Evolutionary conservation across 2,888 invertebrate species (phyloP).

Genomic region (Eurois occulta): DNA sequence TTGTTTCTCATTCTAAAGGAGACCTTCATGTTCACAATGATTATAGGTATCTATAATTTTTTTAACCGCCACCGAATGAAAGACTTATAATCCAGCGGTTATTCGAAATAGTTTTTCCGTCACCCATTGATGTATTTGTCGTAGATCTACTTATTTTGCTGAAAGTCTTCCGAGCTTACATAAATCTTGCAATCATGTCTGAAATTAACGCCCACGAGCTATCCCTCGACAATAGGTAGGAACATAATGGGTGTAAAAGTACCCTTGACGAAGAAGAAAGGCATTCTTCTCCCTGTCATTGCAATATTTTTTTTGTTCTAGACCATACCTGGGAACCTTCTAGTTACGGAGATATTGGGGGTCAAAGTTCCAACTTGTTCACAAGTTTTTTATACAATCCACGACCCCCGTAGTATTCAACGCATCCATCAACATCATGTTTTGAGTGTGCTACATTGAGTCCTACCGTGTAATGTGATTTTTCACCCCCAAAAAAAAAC

Average conservation of each 20-base stretch:
- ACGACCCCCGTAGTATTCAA: too few relatives aligned
- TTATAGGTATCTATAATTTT: slow-evolving; percentile 26
- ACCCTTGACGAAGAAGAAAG: too few relatives aligned
- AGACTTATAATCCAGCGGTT: neutral
- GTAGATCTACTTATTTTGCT: neutral
- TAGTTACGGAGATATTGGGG: too few relatives aligned
- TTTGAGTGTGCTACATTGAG: too few relatives aligned
- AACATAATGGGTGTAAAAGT: neutral
- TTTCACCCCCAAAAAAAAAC: too few relatives aligned
- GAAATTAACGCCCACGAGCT: neutral
- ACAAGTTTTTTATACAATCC: too few relatives aligned
- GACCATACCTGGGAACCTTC: too few relatives aligned
- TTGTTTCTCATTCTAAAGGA: slow-evolving; percentile 10
- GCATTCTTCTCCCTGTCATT: too few relatives aligned
- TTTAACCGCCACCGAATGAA: neutral
- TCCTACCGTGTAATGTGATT: too few relatives aligned
- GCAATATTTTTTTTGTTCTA: too few relatives aligned
- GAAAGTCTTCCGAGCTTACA: neutral
- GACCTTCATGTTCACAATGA: slow-evolving; percentile 28
- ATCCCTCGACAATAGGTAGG: neutral
- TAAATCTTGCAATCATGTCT: neutral
- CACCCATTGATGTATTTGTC: neutral
- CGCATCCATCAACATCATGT: too few relatives aligned
- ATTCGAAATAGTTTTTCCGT: neutral
- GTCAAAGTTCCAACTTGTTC: too few relatives aligned